Base-by-base conservation (phyloP, 2,113 vertebrate genomes). In the Ellobius talpinus region DNA sequence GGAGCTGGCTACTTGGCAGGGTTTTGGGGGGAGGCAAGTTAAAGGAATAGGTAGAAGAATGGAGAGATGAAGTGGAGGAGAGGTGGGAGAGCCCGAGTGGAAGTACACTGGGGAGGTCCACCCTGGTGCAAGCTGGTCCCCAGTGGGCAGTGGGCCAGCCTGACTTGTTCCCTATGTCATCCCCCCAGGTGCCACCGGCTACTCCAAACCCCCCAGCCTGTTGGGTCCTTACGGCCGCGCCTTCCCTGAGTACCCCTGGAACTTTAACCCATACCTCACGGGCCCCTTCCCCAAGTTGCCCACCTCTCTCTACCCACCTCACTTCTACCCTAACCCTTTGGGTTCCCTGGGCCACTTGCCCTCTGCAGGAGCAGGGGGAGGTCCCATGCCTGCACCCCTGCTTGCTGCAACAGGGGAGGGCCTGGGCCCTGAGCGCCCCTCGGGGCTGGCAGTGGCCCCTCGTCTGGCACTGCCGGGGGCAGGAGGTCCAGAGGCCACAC, bases 211-310 rank as follows among this genome's bases (percentile, higher is more conserved):
- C 76, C 99, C 99, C 0, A 98, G 99, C 92, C 98, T 99, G 98
- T 98, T 99, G 98, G 99, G 99, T 76, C 98, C 99, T 2, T 99
- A 99, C 52, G 97, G 99, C 72, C 98, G 99, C 93, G 96, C 99
- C 87, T 99, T 99, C 96, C 97, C 98, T 0, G 99, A 99, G 96
- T 99, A 99, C 98, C 99, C 99, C 82, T 99, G 99, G 99, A 99
- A 99, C 97, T 99, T 99, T 91, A 99, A 99, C 98, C 99, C 99
- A 0, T 99, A 99, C 97, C 99, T 99, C 88, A 98, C 99, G 1
- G 98, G 99, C 98, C 98, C 99, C 94, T 99, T 99, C 98, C 99
- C 99, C 97, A 99, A 99, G 98, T 98, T 99, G 91, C 98, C 99
- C 85, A 98, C 99, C 68, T 99, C 99, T 81, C 99, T 99, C 63